phyloP scores from a whole-genome alignment of 2,113 vertebrate genomes.

The Seriola rivoliana region DNA sequence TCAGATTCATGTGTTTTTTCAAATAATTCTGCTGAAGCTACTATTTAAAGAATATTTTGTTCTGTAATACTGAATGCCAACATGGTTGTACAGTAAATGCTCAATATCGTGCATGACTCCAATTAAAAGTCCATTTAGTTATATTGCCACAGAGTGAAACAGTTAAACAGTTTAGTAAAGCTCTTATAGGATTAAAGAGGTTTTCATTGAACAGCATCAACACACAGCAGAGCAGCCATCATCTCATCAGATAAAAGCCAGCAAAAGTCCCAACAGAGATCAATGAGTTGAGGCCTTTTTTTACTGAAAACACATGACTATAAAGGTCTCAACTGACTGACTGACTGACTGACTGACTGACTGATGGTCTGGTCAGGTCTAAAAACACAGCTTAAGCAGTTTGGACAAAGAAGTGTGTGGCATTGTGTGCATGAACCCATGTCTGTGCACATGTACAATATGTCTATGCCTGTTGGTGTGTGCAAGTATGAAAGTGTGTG shows the following conservation, averaged over 20 bases:
- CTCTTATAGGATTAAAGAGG: background rate
- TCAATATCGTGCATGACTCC: background rate
- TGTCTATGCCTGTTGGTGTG: background rate
- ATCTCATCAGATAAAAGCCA: constrained; percentile 20
- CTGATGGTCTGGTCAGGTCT: background rate
- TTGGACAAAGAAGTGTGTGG: background rate
- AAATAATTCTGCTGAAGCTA: no score
- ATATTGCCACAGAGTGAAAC: background rate
- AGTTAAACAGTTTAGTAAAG: background rate
- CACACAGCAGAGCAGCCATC: background rate
- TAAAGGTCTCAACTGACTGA: constrained; percentile 1
- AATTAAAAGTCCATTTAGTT: background rate
- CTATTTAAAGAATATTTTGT: background rate
- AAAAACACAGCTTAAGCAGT: background rate
- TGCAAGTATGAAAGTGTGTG: background rate
- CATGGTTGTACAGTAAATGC: no score
- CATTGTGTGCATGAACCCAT: background rate
- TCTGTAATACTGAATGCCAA: background rate
- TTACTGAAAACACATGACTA: constrained; percentile 19
- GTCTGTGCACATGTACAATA: background rate
- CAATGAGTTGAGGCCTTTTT: background rate
- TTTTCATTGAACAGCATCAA: background rate
- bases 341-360: background rate
- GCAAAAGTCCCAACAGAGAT: background rate
- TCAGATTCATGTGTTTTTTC: no score